Evolutionary conservation across 1,140 invertebrate genomes (phyloP).

Genomic region (Sycophaga agraensis): DNA sequence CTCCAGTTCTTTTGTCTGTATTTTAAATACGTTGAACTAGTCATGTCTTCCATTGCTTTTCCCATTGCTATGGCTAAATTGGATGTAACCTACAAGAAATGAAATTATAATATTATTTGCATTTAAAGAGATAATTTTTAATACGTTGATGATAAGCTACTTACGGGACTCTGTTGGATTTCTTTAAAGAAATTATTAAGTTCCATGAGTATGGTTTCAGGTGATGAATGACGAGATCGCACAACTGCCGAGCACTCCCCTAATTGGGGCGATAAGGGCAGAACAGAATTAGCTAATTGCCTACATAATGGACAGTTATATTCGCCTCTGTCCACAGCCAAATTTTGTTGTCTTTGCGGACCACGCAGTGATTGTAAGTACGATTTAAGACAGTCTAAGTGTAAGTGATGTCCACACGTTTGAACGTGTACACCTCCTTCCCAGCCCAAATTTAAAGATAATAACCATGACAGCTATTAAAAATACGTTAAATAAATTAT

Average conservation of each 20-base stretch:
- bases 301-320: conserved; percentile 92
- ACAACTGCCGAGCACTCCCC: conserved; percentile 69
- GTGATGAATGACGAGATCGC: conserved; percentile 60
- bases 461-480: conserved; percentile 66
- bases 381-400: conserved; percentile 87
- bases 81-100: conserved; percentile 37
- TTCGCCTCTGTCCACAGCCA: conserved; percentile 81
- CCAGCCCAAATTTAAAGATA: conserved; percentile 86
- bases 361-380: conserved; percentile 81
- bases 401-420: conserved; percentile 94
- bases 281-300: conserved; percentile 88
- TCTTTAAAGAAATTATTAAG: conserved; percentile 68
- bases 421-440: conserved; percentile 93
- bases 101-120: background rate
- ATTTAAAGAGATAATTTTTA: conserved; percentile 1
- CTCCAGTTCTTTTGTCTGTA: conserved; percentile 60
- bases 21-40: conserved; percentile 72
- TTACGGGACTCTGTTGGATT: conserved; percentile 66
- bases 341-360: conserved; percentile 71
- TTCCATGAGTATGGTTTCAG: conserved; percentile 61
- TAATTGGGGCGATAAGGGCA: conserved; percentile 82
- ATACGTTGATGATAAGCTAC: conserved; percentile 29
- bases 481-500: background rate
- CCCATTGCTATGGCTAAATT: conserved; percentile 77
- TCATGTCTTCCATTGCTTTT: conserved; percentile 93